phyloP scores from a whole-genome alignment of 2,888 invertebrate species.

The Dolichomitus sp. region DNA sequence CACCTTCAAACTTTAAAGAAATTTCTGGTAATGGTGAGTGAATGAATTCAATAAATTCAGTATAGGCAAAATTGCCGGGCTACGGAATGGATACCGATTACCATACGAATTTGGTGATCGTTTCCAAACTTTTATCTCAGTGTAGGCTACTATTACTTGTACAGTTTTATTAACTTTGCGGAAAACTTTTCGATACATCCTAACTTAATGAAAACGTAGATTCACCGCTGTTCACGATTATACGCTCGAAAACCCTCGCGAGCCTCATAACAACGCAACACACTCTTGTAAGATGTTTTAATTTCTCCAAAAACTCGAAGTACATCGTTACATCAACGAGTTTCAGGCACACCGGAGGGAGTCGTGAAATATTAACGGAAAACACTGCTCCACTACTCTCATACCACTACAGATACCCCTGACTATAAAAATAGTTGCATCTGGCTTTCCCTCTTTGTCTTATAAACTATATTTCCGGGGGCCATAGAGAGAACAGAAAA shows the following conservation, averaged over 20 bases:
- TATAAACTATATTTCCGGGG: conserved; percentile 39
- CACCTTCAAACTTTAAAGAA: too few species aligned
- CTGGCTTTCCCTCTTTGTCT: conserved; percentile 17
- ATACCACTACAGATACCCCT: conserved; percentile 15
- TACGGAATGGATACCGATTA: too few species aligned
- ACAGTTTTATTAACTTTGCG: neutral
- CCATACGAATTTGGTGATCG: too few species aligned
- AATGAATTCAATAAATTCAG: too few species aligned
- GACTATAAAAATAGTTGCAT: conserved; percentile 45
- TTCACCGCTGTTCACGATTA: conserved; percentile 8
- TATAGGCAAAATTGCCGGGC: too few species aligned
- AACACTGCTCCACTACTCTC: conserved; percentile 29
- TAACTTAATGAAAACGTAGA: conserved; percentile 5
- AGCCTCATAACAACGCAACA: conserved; percentile 46
- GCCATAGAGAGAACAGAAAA: conserved; percentile 2
- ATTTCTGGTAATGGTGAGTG: too few species aligned
- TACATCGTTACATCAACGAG: conserved; percentile 62
- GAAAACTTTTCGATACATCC: conserved; percentile 1
- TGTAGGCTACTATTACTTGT: neutral
- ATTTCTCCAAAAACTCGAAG: conserved; percentile 63
- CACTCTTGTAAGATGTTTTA: conserved; percentile 59
- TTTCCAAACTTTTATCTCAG: too few species aligned
- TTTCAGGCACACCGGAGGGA: conserved; percentile 59
- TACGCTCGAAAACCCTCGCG: conserved; percentile 29
- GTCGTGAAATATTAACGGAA: conserved; percentile 64